Evolutionary conservation across 2,113 vertebrate species (phyloP).

Genomic region (Datnioides undecimradiatus): DNA sequence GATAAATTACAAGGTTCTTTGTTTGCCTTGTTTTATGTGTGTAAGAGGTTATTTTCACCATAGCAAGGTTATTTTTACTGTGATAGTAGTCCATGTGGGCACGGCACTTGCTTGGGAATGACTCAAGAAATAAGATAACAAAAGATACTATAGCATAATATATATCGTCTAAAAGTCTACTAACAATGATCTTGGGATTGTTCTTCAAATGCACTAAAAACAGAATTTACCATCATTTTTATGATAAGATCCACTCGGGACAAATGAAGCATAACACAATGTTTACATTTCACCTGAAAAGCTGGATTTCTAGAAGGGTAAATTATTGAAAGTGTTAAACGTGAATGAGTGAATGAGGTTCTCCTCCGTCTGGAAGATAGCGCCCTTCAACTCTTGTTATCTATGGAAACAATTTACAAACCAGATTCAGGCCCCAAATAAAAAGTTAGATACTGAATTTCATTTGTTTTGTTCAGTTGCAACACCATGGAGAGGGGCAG

Average conservation of each 20-base stretch:
- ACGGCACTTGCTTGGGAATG: background rate
- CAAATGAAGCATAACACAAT: background rate
- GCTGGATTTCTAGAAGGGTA: background rate
- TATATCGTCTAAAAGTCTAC: background rate
- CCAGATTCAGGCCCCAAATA: background rate
- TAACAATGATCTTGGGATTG: background rate
- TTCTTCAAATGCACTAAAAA: background rate
- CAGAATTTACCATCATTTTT: background rate
- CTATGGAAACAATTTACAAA: background rate
- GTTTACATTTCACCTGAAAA: background rate
- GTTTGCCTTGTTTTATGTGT: background rate
- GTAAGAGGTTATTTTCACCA: background rate
- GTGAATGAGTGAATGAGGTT: background rate
- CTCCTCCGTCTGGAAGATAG: background rate
- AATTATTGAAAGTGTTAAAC: conserved; percentile 14
- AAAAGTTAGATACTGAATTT: conserved; percentile 23
- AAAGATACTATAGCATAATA: background rate
- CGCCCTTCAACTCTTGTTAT: background rate
- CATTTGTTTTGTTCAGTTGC: conserved; percentile 11
- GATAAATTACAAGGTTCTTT: background rate
- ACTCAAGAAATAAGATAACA: background rate
- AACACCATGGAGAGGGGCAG: conserved; percentile 1
- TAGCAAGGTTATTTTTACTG: background rate
- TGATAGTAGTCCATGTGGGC: background rate
- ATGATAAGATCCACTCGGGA: background rate